Percentiles rank a stretch among this genome's conserved stretches.
phyloP scores from a whole-genome alignment of 2,797 vertebrate species.

The Poecilia velifera region DNA sequence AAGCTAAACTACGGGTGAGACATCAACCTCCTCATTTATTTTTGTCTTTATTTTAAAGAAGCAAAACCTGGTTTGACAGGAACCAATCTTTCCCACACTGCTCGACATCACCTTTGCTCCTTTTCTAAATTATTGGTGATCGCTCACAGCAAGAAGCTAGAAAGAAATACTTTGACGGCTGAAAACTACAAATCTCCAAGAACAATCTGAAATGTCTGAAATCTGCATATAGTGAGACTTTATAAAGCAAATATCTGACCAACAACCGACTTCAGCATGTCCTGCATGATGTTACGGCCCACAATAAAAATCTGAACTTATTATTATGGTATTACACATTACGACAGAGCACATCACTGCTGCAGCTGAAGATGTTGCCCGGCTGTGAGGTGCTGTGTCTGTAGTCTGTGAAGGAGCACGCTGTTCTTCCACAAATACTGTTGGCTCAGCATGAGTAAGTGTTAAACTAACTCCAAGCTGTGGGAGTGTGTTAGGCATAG shows the following conservation, averaged over 20 bases:
- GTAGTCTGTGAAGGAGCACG: slow-evolving; percentile 51
- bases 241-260: background rate
- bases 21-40: background rate
- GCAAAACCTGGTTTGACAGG: background rate
- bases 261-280: background rate
- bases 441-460: slow-evolving; percentile 69
- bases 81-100: background rate
- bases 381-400: slow-evolving; percentile 60
- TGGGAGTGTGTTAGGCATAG: slow-evolving; percentile 61
- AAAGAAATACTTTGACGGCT: background rate
- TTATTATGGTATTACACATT: slow-evolving; percentile 10
- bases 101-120: background rate
- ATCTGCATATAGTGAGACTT: background rate
- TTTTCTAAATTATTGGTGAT: background rate
- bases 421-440: slow-evolving; percentile 53
- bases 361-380: slow-evolving; percentile 46
- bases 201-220: background rate
- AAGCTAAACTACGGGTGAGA: background rate
- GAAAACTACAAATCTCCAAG: background rate
- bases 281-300: slow-evolving; percentile 12
- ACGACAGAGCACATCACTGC: slow-evolving; percentile 39
- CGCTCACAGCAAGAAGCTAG: background rate
- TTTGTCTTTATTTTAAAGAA: background rate
- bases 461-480: slow-evolving; percentile 66
- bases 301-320: background rate